Percentiles rank a stretch among this genome's conserved stretches.
phyloP scores from a whole-genome alignment of 2,888 invertebrate genomes.

The Trissonchulus latispiculum region DNA sequence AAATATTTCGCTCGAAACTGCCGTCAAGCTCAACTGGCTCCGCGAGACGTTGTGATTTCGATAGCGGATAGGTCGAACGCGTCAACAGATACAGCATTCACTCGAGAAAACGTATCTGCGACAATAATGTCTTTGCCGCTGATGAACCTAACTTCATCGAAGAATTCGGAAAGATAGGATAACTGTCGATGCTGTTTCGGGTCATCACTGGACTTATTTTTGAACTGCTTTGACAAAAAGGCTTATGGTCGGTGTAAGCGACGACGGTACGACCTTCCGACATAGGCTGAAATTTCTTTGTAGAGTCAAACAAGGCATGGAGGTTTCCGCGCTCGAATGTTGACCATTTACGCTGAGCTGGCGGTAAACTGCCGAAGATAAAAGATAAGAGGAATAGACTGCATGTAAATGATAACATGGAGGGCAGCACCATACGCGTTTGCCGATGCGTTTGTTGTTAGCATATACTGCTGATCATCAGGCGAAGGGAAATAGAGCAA shows the following conservation, averaged over 20 bases:
- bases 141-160: neutral
- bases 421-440: neutral
- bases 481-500: neutral
- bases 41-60: too few relatives aligned
- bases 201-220: neutral
- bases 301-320: neutral
- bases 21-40: too few relatives aligned
- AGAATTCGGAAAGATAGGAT: neutral
- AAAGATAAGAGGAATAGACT: neutral
- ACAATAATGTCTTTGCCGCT: neutral
- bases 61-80: neutral
- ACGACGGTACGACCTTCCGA: neutral
- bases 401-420: neutral
- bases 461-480: neutral
- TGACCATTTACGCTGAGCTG: neutral
- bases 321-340: slow-evolving; percentile 5
- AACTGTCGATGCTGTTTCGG: slow-evolving; percentile 1
- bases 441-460: neutral
- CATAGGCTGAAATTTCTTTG: neutral
- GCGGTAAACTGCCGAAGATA: neutral
- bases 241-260: neutral
- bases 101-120: slow-evolving; percentile 3
- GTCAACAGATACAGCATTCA: neutral
- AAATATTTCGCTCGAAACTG: too few relatives aligned
- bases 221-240: neutral